Evolutionary conservation across 2,888 invertebrate genomes (phyloP).

Genomic region (Dexiosoma caninum): DNA sequence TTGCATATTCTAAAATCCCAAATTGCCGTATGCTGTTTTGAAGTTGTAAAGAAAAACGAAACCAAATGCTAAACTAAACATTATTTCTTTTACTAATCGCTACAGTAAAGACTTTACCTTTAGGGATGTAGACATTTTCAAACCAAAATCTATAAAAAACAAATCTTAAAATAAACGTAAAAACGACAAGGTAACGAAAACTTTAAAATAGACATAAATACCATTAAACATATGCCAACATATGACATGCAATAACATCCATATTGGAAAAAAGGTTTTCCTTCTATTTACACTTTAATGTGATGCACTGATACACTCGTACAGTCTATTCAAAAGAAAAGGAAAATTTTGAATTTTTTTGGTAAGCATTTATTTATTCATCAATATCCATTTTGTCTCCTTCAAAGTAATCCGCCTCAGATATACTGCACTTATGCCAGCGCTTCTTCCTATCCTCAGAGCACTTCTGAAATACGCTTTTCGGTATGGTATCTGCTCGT

Average conservation of each 20-base stretch:
- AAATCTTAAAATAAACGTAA: slow-evolving; percentile 1
- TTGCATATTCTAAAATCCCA: not conserved
- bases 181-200: slow-evolving; percentile 38
- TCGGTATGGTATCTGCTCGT: too few relatives aligned
- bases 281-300: slow-evolving; percentile 36
- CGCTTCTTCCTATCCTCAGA: too few relatives aligned
- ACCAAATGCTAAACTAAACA: slow-evolving; percentile 47
- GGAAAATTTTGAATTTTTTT: too few relatives aligned
- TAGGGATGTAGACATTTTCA: slow-evolving; percentile 55
- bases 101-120: slow-evolving; percentile 37
- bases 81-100: slow-evolving; percentile 40
- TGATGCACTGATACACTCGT: slow-evolving; percentile 22
- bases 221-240: slow-evolving; percentile 62
- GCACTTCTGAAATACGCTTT: too few relatives aligned
- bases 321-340: not conserved
- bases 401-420: too few relatives aligned
- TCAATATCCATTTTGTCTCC: too few relatives aligned
- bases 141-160: not conserved
- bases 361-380: too few relatives aligned
- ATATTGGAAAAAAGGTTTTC: not conserved
- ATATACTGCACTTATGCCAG: too few relatives aligned
- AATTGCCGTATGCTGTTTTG: slow-evolving; percentile 42
- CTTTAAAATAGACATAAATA: slow-evolving; percentile 64
- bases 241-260: not conserved
- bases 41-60: slow-evolving; percentile 31